These are phyloP conservation scores for Conchocele bisecta DNA, from an alignment of 2,888 invertebrate species.

Conservation along the genomic window DNA sequence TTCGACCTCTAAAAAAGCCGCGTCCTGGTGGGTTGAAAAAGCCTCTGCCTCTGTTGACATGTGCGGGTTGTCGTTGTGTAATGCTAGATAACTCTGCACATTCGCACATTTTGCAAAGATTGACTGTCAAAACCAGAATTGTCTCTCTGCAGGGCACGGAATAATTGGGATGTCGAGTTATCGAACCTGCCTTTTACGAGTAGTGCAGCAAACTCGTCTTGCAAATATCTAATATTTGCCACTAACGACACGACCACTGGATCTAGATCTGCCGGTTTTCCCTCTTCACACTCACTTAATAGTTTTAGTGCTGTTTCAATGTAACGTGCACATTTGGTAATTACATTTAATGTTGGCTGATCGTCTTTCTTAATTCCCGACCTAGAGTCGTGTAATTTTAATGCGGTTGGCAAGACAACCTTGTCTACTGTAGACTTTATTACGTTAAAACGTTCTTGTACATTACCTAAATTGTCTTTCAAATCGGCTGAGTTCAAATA, in stretches of 20 bases:
- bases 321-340: not conserved
- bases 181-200: not conserved
- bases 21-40: too few species aligned
- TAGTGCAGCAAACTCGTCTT: constrained; percentile 3
- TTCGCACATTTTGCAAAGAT: not conserved
- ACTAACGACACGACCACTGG: not conserved
- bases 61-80: not conserved
- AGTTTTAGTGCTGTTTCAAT: constrained; percentile 5
- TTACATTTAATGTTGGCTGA: not conserved
- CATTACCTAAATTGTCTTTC: too few species aligned
- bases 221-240: not conserved
- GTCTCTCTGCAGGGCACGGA: not conserved
- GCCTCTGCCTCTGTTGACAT: too few species aligned
- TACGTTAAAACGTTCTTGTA: constrained; percentile 2
- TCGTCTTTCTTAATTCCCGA: constrained; percentile 2
- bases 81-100: not conserved
- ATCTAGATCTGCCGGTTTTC: not conserved
- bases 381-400: not conserved
- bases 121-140: constrained; percentile 7
- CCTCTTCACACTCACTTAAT: not conserved
- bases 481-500: too few species aligned
- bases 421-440: not conserved
- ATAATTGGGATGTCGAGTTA: not conserved
- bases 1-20: too few species aligned
- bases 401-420: not conserved